Evolutionary conservation across 2,888 invertebrate species (phyloP).

Genomic region (Ochropleura plecta): DNA sequence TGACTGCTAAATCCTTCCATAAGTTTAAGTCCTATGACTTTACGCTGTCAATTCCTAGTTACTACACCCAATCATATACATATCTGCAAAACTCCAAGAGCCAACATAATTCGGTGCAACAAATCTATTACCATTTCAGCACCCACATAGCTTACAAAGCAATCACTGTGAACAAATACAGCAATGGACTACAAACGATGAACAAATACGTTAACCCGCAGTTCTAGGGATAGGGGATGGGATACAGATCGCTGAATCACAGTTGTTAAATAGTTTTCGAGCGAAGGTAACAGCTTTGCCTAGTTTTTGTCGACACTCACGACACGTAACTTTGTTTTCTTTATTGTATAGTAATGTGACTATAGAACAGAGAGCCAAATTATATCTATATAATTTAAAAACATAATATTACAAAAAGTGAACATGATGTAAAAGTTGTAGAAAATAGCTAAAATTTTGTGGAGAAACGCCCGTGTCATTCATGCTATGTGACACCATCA

Average conservation of each 20-base stretch:
- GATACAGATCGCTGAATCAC: conserved; percentile 45
- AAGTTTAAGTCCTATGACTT: not conserved
- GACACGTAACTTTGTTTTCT: conserved; percentile 27
- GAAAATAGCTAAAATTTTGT: not conserved
- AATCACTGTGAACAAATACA: conserved; percentile 23
- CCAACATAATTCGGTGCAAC: not conserved
- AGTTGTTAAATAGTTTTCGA: conserved; percentile 45
- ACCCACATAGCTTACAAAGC: conserved; percentile 14
- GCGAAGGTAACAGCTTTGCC: conserved; percentile 27
- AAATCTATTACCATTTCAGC: conserved; percentile 17
- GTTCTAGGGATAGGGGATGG: not conserved
- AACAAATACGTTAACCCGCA: conserved; percentile 23
- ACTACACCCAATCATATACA: not conserved
- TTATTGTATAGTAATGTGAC: not conserved
- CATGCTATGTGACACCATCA: not conserved
- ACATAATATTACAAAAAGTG: no score
- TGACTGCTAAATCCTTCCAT: not conserved
- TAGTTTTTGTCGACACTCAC: conserved; percentile 32
- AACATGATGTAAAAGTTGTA: no score
- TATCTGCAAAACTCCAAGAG: not conserved
- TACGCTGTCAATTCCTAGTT: not conserved
- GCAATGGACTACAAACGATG: conserved; percentile 32
- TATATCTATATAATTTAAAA: no score
- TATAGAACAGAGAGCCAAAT: not conserved
- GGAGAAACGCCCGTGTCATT: not conserved